Conservation (phyloP, 2,888 invertebrate genomes). For the Drosophila tanythrix region DNA sequence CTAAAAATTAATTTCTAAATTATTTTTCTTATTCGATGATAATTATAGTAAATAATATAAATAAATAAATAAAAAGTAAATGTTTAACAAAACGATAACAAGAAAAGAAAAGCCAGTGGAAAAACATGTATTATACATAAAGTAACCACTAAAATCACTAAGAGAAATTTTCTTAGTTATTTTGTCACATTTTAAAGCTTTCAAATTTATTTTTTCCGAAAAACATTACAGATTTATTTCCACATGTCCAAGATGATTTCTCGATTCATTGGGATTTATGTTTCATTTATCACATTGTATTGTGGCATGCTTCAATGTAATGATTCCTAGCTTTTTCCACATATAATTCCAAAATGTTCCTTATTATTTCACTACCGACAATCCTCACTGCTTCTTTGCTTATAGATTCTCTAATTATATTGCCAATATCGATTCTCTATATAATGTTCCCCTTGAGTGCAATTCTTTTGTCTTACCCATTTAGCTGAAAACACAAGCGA, state of each 20-base stretch:
- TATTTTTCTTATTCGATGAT: not conserved
- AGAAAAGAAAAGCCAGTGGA: not conserved
- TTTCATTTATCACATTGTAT: not conserved
- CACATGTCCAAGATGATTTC: not conserved
- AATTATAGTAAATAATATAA: not conserved
- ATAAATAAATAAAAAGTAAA: not conserved
- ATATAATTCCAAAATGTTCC: not conserved
- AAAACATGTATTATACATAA: not conserved
- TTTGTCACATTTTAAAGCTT: too few relatives aligned
- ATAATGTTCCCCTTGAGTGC: not conserved
- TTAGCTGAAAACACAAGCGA: conserved; percentile 93
- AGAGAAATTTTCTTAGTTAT: not conserved
- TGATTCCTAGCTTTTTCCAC: too few relatives aligned
- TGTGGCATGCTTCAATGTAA: not conserved
- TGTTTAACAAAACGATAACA: not conserved
- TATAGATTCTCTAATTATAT: not conserved
- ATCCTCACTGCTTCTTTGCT: not conserved
- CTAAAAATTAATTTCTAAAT: not conserved
- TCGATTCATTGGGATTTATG: not conserved
- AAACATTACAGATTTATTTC: not conserved
- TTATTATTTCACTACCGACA: not conserved
- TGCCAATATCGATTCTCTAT: not conserved
- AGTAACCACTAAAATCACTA: not conserved
- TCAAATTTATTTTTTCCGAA: not conserved
- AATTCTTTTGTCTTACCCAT: conserved; percentile 86